A percentile compares a stretch with the other conserved stretches of the same genome.
phyloP scores from a whole-genome alignment of 2,888 invertebrate genomes.

The Apamea epomidion region DNA sequence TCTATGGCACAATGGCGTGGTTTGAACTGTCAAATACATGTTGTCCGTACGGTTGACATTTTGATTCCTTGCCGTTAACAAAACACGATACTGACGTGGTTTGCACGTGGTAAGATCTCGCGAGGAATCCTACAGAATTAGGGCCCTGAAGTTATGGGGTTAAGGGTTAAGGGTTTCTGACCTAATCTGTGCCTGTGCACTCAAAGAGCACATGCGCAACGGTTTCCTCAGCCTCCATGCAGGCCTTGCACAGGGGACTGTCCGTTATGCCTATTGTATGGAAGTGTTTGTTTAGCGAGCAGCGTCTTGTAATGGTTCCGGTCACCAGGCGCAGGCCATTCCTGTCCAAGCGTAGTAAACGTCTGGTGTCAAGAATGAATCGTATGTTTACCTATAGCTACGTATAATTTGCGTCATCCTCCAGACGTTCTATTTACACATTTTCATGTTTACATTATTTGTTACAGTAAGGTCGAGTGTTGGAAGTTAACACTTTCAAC shows the following conservation, averaged over 20 bases:
- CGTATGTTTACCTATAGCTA: constrained; percentile 66
- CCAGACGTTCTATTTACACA: background rate
- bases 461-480: constrained; percentile 14
- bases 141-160: background rate
- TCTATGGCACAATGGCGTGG: background rate
- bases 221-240: background rate
- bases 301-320: background rate
- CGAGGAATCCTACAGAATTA: background rate
- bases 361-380: no score
- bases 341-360: background rate
- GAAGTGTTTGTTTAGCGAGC: background rate
- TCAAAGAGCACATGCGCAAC: background rate
- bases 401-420: constrained; percentile 28
- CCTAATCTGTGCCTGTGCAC: background rate
- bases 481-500: constrained; percentile 8
- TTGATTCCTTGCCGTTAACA: background rate
- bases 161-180: background rate
- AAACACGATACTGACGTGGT: no score
- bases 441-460: background rate
- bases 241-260: background rate
- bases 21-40: background rate
- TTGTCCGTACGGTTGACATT: background rate
- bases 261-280: background rate
- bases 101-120: background rate
- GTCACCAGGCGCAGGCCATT: background rate